Base-by-base conservation (phyloP, 30 jellyfish, hydroid and myxozoan species). In the Rhopilema esculentum region DNA sequence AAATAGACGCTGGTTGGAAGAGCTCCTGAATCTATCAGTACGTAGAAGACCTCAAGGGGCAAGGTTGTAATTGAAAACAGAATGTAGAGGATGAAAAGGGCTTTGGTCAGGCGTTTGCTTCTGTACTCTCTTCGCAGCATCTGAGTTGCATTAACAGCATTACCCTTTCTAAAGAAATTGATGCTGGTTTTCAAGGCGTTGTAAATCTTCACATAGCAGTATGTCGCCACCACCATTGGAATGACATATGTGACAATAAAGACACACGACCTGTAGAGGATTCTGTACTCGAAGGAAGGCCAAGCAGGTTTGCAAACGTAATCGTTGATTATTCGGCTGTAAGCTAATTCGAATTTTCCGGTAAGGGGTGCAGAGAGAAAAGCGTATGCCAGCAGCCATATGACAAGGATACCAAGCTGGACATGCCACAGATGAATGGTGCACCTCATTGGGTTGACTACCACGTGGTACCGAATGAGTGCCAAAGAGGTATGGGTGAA, bases 401-500 rank as follows among this genome's bases (percentile, higher is more conserved):
- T 81, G 49, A 53, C 84, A 27, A 51, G 89, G 23, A 92, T 86
- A 22, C 86, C 84, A 18, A 81, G 27, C 15, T 84, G 72, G 16
- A 92, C 91, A 50, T 81, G 86, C 32, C 74, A 52, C 7, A 75
- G 57, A 21, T 72, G 49, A 27, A 92, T 31, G 66, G 17, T 74
- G 53, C 91, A 74, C 19, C 76, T 49, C 88, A 88, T 79, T 50
- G 96, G 91, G 72, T 78, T 79, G 25, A 49, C 67, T 23, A 92
- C 91, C 25, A 86, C 75, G 49, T 66, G 79, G 83, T 78, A 83
- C 8, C 98, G 93, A 24, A 73, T 81, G 40, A 92, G 21, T 31
- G 94, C 93, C 40, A 92, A 64, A 1, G 96, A 79, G n/a, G 98
- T 80, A 62, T 92, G 98, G 21, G 98, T 92, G 63, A 92, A 63